Evolutionary conservation across 2,888 invertebrate species (phyloP).

Genomic region (Lasioglossum oenotherae): DNA sequence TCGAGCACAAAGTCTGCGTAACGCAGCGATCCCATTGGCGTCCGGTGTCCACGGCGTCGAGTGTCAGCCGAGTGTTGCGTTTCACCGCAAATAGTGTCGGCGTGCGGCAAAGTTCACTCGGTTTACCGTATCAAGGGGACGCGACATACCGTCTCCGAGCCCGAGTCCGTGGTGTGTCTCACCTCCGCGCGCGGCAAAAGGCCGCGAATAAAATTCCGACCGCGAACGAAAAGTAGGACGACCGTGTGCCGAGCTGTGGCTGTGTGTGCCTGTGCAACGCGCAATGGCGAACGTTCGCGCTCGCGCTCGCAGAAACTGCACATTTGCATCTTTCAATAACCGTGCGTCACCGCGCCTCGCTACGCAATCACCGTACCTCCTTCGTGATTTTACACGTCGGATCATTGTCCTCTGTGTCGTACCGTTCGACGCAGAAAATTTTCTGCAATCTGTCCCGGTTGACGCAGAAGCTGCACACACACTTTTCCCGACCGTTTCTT

Average conservation of each 20-base stretch:
- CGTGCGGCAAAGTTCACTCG: slow-evolving; percentile 33
- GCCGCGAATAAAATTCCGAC: slow-evolving; percentile 66
- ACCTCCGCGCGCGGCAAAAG: slow-evolving; percentile 46
- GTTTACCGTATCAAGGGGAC: slow-evolving; percentile 53
- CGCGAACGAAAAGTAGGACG: slow-evolving; percentile 67
- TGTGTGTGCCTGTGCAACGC: not conserved
- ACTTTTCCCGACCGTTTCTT: not conserved
- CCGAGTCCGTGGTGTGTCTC: slow-evolving; percentile 27
- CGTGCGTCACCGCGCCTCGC: slow-evolving; percentile 48
- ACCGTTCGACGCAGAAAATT: slow-evolving; percentile 1
- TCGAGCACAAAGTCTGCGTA: not conserved
- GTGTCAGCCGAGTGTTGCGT: slow-evolving; percentile 32
- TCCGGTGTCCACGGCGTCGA: slow-evolving; percentile 3
- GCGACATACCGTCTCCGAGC: slow-evolving; percentile 51
- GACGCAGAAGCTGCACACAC: not conserved
- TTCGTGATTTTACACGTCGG: slow-evolving; percentile 25
- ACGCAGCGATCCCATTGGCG: not conserved
- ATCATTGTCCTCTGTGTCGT: slow-evolving; percentile 4
- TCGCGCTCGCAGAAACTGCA: slow-evolving; percentile 53
- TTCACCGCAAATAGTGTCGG: slow-evolving; percentile 44
- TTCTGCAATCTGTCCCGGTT: not conserved
- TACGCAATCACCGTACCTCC: slow-evolving; percentile 8
- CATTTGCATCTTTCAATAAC: slow-evolving; percentile 66
- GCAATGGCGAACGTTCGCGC: not conserved
- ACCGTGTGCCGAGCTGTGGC: slow-evolving; percentile 17